Evolutionary conservation across 1,140 invertebrate genomes (phyloP).

Genomic region (Conus ventricosus): DNA sequence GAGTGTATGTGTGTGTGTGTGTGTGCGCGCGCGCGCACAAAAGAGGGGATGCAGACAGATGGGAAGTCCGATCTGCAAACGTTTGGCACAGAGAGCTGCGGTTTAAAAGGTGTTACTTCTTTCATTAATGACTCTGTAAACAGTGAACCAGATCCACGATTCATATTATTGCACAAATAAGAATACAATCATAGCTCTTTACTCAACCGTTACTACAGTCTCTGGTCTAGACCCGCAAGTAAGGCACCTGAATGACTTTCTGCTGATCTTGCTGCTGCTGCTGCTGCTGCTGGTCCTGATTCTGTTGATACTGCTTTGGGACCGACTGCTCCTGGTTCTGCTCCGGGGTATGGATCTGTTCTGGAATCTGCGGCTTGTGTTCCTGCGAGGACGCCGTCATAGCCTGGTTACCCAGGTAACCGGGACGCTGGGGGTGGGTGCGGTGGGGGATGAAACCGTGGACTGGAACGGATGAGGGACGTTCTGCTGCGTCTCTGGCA

Average conservation of each 20-base stretch:
- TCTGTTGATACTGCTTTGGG: background rate
- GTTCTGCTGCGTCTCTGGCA: background rate
- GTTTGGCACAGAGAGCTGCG: too few species aligned
- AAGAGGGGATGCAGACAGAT: too few species aligned
- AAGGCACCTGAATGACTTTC: background rate
- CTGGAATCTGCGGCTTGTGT: background rate
- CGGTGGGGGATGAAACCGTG: slow-evolving; percentile 8
- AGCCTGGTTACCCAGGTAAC: background rate
- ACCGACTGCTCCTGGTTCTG: background rate
- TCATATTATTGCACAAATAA: too few species aligned
- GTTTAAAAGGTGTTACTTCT: too few species aligned
- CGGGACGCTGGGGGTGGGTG: slow-evolving; percentile 9
- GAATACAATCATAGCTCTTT: too few species aligned
- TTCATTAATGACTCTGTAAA: too few species aligned
- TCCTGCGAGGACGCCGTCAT: background rate
- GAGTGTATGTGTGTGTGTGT: too few species aligned
- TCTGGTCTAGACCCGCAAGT: background rate
- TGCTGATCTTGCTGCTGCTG: slow-evolving; percentile 6
- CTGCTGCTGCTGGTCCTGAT: background rate
- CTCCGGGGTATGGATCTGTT: background rate
- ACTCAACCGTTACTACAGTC: too few species aligned
- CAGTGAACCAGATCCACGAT: too few species aligned
- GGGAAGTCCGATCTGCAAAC: too few species aligned
- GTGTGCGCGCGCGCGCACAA: too few species aligned
- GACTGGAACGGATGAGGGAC: background rate